Evolutionary conservation across 1,140 invertebrate genomes (phyloP), one percentile per base, ranked within the genome.

Genomic region (Coptotermes formosanus): DNA sequence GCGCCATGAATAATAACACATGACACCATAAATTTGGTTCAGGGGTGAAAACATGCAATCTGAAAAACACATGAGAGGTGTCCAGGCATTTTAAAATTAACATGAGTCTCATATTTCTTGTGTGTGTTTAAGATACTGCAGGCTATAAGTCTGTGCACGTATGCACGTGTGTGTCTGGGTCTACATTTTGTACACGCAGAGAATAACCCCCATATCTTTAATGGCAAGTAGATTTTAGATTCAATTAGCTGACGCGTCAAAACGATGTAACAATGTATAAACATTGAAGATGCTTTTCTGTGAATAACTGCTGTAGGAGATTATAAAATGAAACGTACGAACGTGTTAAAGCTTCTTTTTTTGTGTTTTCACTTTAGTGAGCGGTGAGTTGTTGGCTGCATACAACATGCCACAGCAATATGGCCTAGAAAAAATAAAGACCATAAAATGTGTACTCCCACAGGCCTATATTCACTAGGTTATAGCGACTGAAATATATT

Each of bases 311-410:
- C 64, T 25, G 9, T 75, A 30, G n/a, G 64, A 30, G 64, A 75
- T 75, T 75, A 30, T 75, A 75, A 75, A 75, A 75, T 75, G n/a
- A 75, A 75, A 75, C 64, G 4, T 75, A 75, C 64, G 64, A 75
- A 75, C n/a, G 8, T 30, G 64, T 30, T n/a, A 75, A 75, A 75
- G 64, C 64, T 14, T 38, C 38, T 38, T 19, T 75, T 69, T 75
- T 75, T 75, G n/a, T 75, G 64, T 75, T 75, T 75, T 75, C 64
- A 30, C 25, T 75, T 75, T 75, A n/a, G 7, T 75, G 30, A 75
- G 64, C 64, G n/a, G 30, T n/a, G n/a, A n/a, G 59, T 23, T 21
- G 19, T 59, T 1, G 21, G 8, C 55, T 19, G 25, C 12, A 64
- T 23, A 64, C 59, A 23, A 75, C 11, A 75, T 16, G 25, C 7